Evolutionary conservation across 2,113 vertebrate genomes (phyloP), one percentile per base, ranked within the genome.

Genomic region (Eretmochelys imbricata): DNA sequence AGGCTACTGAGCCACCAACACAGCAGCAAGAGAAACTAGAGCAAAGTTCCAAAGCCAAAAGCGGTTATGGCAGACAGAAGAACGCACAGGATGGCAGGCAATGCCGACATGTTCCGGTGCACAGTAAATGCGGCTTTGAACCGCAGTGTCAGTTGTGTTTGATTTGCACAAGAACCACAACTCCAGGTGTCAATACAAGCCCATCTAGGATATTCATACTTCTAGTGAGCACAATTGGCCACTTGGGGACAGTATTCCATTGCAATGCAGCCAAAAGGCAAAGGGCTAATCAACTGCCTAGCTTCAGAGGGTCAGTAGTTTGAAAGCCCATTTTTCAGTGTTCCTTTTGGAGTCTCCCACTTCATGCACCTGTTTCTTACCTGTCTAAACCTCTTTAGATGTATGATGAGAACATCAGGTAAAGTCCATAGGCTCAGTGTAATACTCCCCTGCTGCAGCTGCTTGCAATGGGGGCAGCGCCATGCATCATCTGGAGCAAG

Each of bases 381-480:
- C 99, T 99, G 99, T 85, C 99, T 98, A 97, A 99, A 99, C 89
- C 99, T 98, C 98, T 99, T 99, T 72, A 99, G 98, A 90, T 99
- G 99, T 89, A 99, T 98, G 84, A 99, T 99, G 72, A 99, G 99
- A 91, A 99, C 99, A 76, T 99, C 99, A 0, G 99, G 99, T 86
- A 99, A 98, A 25, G 99, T 99, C 99, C 99, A 99, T 92, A 99
- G 98, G 98, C 99, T 99, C 91, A 99, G 97, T 17, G 99, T 99
- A 91, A 99, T 99, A 95, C 99, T 99, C 38, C 99, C 99, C 94
- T 99, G 99, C 98, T 99, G 99, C 94, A 99, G 99, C 98, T 99
- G 99, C 97, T 99, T 99, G 95, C 99, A 99, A 98, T 99, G 99
- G 3, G 99, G 99, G 97, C 99, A 99, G 90, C 99, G 98, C 99